Base-by-base conservation (phyloP, 2,113 vertebrate species). In the Prunella himalayana region DNA sequence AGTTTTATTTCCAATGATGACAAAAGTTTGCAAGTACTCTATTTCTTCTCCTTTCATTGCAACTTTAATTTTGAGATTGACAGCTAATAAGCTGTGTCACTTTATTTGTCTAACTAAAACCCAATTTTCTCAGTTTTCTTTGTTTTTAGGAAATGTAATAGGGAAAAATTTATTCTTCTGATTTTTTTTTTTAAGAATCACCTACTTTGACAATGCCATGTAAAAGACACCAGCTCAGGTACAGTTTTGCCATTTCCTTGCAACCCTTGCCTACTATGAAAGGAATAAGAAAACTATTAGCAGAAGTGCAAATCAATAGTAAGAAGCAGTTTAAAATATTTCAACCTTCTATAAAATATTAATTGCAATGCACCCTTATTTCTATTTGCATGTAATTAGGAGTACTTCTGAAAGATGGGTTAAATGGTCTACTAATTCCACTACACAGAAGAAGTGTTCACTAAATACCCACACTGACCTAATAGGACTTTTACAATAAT, bases 51-150 rank as follows among this genome's bases (percentile, higher is more conserved):
- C 33, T 86, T 92, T 65, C 27, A 33, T 13, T 17, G 4, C 35
- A 92, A 92, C 60, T 82, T 94, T 33, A 53, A 39, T 94, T 92
- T 90, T 72, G 88, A 73, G 72, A 95, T 20, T 63, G 50, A 89
- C 64, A 79, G 18, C 24, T 60, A 79, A 45, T 78, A 84, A 85
- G 18, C 37, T 86, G 69, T 37, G 4, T 80, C 75, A 10, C 35
- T 86, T 80, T 82, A 53, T 30, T 80, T 28, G 13, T 80, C 7
- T 19, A 88, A 69, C 10, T 94, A 88, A 92, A 85, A 39, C 7
- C 6, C 3, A 25, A 3, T 45, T 89, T 45, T 71, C 69, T 66
- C 37, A 11, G 9, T 49, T 68, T 82, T 31, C 42, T 50, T 86
- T 63, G 33, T 56, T 90, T 69, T 39, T 27, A 53, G 57, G 60